Base-by-base conservation (phyloP, 2,888 invertebrate species). In the Heteromyza rotundicornis region DNA sequence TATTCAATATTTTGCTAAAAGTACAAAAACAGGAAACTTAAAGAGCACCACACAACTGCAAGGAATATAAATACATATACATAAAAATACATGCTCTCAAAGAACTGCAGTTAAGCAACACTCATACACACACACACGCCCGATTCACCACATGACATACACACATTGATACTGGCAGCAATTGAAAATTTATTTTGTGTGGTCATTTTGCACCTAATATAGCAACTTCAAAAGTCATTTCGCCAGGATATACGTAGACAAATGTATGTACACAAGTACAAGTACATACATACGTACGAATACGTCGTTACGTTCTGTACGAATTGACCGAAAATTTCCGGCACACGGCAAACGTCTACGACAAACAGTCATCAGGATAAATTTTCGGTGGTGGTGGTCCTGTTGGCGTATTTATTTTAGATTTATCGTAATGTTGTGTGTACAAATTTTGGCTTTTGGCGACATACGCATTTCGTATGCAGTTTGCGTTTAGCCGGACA, bases 201-300 rank as follows among this genome's bases (percentile, higher is more conserved):
- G 75, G 73, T 78, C 75, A 78, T 74, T 78, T 79, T 78, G 80
- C 77, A 79, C 79, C 76, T 78, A 79, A 77, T 79, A 74, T 71
- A 68, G 65, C 36, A 62, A 67, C 56, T 64, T 61, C 67, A 71
- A 74, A 75, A 75, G 73, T 70, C 71, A 76, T 74, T 74, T 76
- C 63, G 60, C 44, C 47, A 40, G n/a, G 40, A 60, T 64, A 67
- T 2, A 22, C 17, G 24, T 32, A 55, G 23, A 55, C 23, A 23
- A 5, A 56, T 19, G 17, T 44, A 44, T 20, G 35, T 19, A 44
- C 44, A 54, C 57, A 57, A 7, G 49, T 16, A 49, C 27, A 54
- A 10, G n/a, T 8, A 14, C 36, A 36, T 14, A 50, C 49, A 67
- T 71, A 40, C 40, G 19, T 17, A 47, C 47, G 14, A 19, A n/a